Percentiles rank a stretch among this genome's conserved stretches.
These are phyloP conservation scores for Alauda arvensis DNA, from an alignment of 2,797 vertebrate genomes.

Conservation along the genomic window DNA sequence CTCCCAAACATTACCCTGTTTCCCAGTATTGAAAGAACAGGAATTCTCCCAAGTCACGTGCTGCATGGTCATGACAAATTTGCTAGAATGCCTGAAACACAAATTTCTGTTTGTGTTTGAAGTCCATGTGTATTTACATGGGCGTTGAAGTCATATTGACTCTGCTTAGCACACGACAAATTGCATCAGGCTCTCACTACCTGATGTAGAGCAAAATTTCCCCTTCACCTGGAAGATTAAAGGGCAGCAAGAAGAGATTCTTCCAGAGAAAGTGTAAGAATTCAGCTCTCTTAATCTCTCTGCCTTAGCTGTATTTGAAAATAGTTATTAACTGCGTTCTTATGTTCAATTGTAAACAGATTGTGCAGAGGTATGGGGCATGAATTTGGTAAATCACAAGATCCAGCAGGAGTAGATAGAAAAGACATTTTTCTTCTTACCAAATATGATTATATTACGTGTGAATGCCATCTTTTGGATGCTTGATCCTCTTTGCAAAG, in stretches of 20 bases:
- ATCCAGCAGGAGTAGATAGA: not conserved
- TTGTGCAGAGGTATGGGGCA: not conserved
- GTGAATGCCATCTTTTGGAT: not conserved
- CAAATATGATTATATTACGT: not conserved
- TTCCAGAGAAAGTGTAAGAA: not conserved
- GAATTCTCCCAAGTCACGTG: not conserved
- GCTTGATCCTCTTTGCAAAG: not conserved
- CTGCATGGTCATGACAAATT: not conserved
- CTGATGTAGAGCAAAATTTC: not conserved
- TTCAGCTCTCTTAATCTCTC: not conserved
- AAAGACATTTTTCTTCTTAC: not conserved
- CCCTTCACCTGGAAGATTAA: not conserved
- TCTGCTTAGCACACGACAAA: not conserved
- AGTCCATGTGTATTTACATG: not conserved
- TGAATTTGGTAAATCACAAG: not conserved
- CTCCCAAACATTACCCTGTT: not conserved
- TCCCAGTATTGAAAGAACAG: not conserved
- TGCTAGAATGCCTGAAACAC: not conserved
- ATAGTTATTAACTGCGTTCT: not conserved
- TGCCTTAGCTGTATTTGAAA: not conserved
- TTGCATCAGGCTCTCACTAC: not conserved
- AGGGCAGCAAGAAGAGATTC: not conserved
- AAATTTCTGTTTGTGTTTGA: constrained; percentile 5
- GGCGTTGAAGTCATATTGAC: not conserved
- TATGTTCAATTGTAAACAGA: not conserved